phyloP scores from a whole-genome alignment of 2,797 vertebrate genomes.

The Sardinella longiceps region DNA sequence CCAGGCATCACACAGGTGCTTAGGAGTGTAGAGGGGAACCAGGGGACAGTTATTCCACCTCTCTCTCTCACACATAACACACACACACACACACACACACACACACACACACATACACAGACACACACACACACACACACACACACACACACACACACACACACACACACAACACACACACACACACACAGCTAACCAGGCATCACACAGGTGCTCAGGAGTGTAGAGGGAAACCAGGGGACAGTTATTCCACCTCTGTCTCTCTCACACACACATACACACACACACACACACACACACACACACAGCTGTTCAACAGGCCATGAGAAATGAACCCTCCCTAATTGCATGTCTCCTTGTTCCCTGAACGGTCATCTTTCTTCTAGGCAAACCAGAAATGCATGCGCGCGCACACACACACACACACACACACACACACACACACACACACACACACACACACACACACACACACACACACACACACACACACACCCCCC shows the following conservation, averaged over 20 bases:
- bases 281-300: conserved; percentile 17
- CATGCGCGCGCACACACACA: not conserved
- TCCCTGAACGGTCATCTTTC: conserved; percentile 6
- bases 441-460: conserved; percentile 27
- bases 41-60: too few species aligned
- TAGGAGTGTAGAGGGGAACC: too few species aligned
- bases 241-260: not conserved
- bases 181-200: not conserved
- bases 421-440: conserved; percentile 25
- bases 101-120: too few species aligned
- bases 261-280: not conserved
- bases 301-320: conserved; percentile 19
- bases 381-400: not conserved
- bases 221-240: too few species aligned
- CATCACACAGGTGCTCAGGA: too few species aligned
- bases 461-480: conserved; percentile 15
- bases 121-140: too few species aligned
- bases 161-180: too few species aligned
- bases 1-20: too few species aligned
- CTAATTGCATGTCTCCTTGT: not conserved
- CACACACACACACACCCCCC: conserved; percentile 24
- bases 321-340: conserved; percentile 20
- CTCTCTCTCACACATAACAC: too few species aligned
- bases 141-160: too few species aligned
- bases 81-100: too few species aligned